Base-by-base conservation (phyloP, 2,113 vertebrate genomes). In the Cromileptes altivelis region DNA sequence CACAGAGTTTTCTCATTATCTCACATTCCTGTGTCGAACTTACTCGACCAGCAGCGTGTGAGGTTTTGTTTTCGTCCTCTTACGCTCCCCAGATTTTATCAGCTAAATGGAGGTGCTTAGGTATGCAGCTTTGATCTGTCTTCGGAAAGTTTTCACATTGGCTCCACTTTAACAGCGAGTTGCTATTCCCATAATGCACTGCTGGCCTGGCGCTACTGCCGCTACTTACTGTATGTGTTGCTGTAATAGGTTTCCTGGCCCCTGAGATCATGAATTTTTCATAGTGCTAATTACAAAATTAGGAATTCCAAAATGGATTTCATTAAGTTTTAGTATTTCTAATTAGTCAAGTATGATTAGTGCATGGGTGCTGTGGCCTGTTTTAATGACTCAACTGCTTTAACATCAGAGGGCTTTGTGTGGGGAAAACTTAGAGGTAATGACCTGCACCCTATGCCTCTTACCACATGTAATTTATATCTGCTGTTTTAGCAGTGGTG, bases 61-160 rank as follows among this genome's bases (percentile, higher is more conserved):
- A 70, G 81, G 57, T 87, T 94, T 88, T 85, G 78, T 87, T 89
- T 91, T 84, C 5, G 13, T 78, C 79, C 78, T 84, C 56, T 57
- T 69, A 80, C 61, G 7, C 58, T 81, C 60, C 68, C 50, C 11
- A 90, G 90, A 92, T 91, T 91, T 78, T 86, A 92, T 93, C 92
- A 78, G 71, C 63, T 65, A 86, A 94, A 92, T 88, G 82, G 90
- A 85, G 84, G 80, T 9, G 87, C 89, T 87, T 89, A 88, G 92
- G 85, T 93, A 93, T 94, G 90, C 88, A 53, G 85, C 92, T 91
- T 91, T 94, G 90, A 94, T 93, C 88, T 77, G 81, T 64, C 84
- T 77, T 76, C 81, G 85, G 91, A 93, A 91, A 84, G 18, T 90
- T 93, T 92, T 93, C 92, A 94, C 82, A 33, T 91, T 60, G 70